Evolutionary conservation across 1,140 invertebrate species (phyloP).

Genomic region (Procambarus clarkii): DNA sequence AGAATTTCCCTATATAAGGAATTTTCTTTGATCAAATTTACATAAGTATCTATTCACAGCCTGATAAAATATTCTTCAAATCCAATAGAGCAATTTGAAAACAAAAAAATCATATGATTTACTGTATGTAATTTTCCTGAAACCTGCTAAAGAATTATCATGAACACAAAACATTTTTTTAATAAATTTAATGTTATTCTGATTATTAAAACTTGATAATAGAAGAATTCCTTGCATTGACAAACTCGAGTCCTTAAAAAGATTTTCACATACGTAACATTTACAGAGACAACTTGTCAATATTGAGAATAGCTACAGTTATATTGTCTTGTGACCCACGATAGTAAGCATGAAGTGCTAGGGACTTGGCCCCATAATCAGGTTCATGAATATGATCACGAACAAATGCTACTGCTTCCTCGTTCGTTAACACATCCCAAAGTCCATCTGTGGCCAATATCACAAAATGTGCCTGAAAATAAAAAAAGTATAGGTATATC

Average conservation of each 20-base stretch:
- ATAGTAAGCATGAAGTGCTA: constrained; percentile 92
- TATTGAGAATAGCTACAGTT: constrained; percentile 93
- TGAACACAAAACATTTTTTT: no score
- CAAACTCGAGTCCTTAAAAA: not conserved
- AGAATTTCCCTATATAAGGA: not conserved
- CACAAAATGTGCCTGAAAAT: constrained; percentile 85
- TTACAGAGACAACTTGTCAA: constrained; percentile 77
- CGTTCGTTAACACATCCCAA: constrained; percentile 96
- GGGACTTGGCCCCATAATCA: constrained; percentile 91
- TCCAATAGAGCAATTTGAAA: not conserved
- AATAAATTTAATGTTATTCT: no score
- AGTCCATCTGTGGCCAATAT: constrained; percentile 95
- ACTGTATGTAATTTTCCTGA: no score
- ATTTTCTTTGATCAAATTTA: not conserved
- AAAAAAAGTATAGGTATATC: not conserved
- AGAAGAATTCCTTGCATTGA: not conserved
- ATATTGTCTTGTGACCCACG: constrained; percentile 96
- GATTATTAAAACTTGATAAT: no score
- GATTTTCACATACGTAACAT: not conserved
- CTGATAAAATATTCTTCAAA: not conserved
- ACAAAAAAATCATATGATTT: no score
- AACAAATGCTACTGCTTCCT: constrained; percentile 93
- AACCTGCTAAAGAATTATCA: no score
- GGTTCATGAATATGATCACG: constrained; percentile 88
- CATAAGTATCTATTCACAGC: not conserved